A percentile compares a stretch with the other conserved stretches of the same genome.
These are phyloP conservation scores for Lanius collurio DNA, from an alignment of 2,113 vertebrate genomes.

Conservation along the genomic window DNA sequence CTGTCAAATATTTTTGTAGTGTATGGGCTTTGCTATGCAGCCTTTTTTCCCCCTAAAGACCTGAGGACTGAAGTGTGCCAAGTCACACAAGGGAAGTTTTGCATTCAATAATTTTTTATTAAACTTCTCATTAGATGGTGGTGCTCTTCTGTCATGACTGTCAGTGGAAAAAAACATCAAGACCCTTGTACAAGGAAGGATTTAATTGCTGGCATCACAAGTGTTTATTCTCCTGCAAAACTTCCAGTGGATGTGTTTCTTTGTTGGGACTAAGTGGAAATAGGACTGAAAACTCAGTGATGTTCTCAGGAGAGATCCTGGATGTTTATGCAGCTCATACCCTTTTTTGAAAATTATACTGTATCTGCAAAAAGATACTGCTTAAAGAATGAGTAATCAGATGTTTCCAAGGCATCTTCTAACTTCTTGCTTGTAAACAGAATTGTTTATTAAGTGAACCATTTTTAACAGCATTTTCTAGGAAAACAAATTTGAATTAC, in stretches of 20 bases:
- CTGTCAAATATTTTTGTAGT: neutral
- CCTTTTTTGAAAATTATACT: neutral
- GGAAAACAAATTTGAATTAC: neutral
- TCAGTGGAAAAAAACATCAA: neutral
- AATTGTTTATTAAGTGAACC: neutral
- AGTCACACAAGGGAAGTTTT: neutral
- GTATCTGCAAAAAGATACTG: neutral
- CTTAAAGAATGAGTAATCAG: neutral
- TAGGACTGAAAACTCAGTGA: neutral
- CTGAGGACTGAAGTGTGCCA: neutral
- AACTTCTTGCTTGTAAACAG: neutral
- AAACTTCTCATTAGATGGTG: neutral
- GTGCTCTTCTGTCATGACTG: neutral
- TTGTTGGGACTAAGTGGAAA: neutral
- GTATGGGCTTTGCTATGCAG: neutral
- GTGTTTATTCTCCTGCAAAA: neutral
- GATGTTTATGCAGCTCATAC: neutral
- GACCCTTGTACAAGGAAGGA: neutral
- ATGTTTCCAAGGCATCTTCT: neutral
- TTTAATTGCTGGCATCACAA: neutral
- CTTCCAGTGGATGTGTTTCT: neutral
- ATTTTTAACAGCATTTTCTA: neutral
- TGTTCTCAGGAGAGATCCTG: neutral
- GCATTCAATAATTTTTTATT: neutral
- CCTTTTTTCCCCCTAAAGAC: neutral